These are phyloP conservation scores for Quadroppia sp. DNA, from an alignment of 2,888 invertebrate species.

Conservation along the genomic window DNA sequence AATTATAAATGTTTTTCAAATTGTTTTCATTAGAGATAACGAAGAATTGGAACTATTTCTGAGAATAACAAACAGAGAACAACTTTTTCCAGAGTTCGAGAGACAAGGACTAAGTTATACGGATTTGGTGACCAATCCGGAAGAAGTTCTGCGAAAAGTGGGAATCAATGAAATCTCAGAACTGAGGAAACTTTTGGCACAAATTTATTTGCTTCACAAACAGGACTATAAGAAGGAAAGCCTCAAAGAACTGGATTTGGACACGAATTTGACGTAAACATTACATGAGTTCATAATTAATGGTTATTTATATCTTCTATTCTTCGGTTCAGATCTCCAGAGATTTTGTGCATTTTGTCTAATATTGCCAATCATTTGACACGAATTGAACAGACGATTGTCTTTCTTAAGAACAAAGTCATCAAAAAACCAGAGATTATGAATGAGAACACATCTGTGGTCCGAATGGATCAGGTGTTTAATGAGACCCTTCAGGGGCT, in stretches of 20 bases:
- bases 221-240: slow-evolving; percentile 55
- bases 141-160: slow-evolving; percentile 46
- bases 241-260: slow-evolving; percentile 49
- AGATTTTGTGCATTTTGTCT: slow-evolving; percentile 53
- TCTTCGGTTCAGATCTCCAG: slow-evolving; percentile 52
- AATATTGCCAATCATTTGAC: slow-evolving; percentile 54
- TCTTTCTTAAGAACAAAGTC: slow-evolving; percentile 53
- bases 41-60: slow-evolving; percentile 37
- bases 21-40: neutral
- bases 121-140: slow-evolving; percentile 31
- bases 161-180: slow-evolving; percentile 53
- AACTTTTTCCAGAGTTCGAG: slow-evolving; percentile 29
- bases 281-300: neutral
- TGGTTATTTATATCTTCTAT: neutral
- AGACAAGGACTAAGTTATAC: slow-evolving; percentile 13
- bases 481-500: neutral
- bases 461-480: neutral
- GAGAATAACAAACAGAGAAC: neutral
- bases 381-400: slow-evolving; percentile 53
- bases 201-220: slow-evolving; percentile 53
- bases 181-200: slow-evolving; percentile 54
- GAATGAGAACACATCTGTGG: slow-evolving; percentile 42
- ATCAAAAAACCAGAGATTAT: slow-evolving; percentile 51
- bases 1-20: neutral
- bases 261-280: slow-evolving; percentile 42